Evolutionary conservation across 2,113 vertebrate species (phyloP), one percentile per base, ranked within the genome.

Genomic region (Corythaeola cristata): DNA sequence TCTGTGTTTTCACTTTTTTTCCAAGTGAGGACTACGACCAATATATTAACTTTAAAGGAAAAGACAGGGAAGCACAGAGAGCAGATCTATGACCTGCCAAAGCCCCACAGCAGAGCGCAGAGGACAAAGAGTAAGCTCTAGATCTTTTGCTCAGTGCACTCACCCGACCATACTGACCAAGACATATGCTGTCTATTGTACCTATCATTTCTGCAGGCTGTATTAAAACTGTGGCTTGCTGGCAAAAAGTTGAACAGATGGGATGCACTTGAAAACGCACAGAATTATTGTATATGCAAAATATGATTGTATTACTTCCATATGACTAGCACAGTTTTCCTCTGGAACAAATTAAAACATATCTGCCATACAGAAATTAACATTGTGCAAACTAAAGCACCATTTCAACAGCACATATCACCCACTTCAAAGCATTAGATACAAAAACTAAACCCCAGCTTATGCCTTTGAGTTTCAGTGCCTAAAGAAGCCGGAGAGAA

Each of bases 231-330:
- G 71, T 80, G 69, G 72, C 96, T 83, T 92, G 85, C 50, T 96
- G 91, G 92, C 83, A 95, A 96, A 95, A 96, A 88, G 88, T 47
- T 84, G 92, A 97, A 93, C 94, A 94, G 96, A 95, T 89, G 88
- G 94, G 63, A 96, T 85, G 52, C 90, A 94, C 94, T 92, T 96
- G 94, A 91, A 97, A 96, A 87, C 20, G 45, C 77, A 95, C 89
- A 91, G 90, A 95, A 95, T 96, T 95, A 92, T 21, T 90, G 91
- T 96, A 92, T 96, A 94, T 91, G 91, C 67, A 95, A 95, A 97
- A 95, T 59, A 93, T 87, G 88, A 88, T n/a, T 49, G 44, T 79
- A 97, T 96, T 95, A 69, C 90, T 98, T 97, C 97, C 97, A 97
- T 83, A 93, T 96, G 97, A 97, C 56, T 68, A 55, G 77, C 66